Conservation (phyloP, 2,113 vertebrate genomes). For the Thunnus maccoyii region DNA sequence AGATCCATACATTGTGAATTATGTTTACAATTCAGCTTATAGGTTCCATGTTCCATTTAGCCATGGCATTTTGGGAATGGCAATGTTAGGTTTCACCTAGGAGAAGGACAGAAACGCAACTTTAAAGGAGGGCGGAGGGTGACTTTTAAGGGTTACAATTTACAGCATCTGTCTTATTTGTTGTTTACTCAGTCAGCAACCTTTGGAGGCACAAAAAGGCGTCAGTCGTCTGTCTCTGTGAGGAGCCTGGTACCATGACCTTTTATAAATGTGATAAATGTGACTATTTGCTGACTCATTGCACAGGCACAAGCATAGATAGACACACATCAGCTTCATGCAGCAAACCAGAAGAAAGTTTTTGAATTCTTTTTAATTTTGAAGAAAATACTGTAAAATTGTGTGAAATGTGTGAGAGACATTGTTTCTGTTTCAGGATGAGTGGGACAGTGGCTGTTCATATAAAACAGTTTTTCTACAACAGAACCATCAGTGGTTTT, state of each 20-base stretch:
- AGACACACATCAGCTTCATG: background rate
- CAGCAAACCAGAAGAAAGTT: background rate
- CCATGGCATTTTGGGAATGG: slow-evolving; percentile 41
- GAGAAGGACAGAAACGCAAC: slow-evolving; percentile 74
- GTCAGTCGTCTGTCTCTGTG: slow-evolving; percentile 23
- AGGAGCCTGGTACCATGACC: slow-evolving; percentile 9
- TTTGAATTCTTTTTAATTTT: too few relatives aligned
- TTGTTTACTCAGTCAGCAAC: slow-evolving; percentile 70
- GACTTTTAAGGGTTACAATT: slow-evolving; percentile 75
- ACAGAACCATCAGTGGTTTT: background rate
- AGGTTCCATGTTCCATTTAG: slow-evolving; percentile 36
- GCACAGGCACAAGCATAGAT: background rate
- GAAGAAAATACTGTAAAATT: too few relatives aligned
- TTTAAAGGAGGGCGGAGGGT: slow-evolving; percentile 42
- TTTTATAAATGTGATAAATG: slow-evolving; percentile 18
- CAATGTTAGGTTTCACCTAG: slow-evolving; percentile 74
- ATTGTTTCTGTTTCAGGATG: background rate
- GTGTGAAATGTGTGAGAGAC: background rate
- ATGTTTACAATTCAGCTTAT: slow-evolving; percentile 61
- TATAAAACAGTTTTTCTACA: background rate
- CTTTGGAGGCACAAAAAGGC: slow-evolving; percentile 5
- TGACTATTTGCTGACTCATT: background rate
- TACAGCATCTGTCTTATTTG: slow-evolving; percentile 71
- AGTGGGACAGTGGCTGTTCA: background rate
- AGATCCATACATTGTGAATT: slow-evolving; percentile 60